Conservation (phyloP, 2,797 vertebrate genomes). For the Falco biarmicus region DNA sequence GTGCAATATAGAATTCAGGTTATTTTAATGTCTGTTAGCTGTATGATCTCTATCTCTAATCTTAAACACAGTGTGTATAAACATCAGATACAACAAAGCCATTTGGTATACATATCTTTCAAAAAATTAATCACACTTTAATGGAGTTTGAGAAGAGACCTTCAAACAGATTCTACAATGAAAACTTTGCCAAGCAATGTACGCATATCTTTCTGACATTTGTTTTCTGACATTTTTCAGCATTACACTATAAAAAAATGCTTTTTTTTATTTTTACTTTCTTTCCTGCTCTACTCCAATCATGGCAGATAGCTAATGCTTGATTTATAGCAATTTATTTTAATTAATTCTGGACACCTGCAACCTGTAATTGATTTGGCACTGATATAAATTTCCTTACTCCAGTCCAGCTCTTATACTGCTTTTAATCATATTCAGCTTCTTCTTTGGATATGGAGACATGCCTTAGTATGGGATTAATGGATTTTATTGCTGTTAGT, state of each 20-base stretch:
- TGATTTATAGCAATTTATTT: slow-evolving; percentile 51
- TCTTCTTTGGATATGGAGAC: neutral
- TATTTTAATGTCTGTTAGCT: neutral
- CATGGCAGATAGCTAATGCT: neutral
- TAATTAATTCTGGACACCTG: slow-evolving; percentile 65
- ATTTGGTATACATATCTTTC: neutral
- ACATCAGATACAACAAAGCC: neutral
- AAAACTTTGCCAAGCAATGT: neutral
- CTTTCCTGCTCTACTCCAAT: neutral
- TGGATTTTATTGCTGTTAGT: neutral
- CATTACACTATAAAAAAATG: neutral
- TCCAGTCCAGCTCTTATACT: neutral
- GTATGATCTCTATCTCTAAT: neutral
- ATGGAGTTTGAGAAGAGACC: neutral
- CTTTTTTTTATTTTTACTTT: neutral
- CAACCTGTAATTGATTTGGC: slow-evolving; percentile 65
- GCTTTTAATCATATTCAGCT: neutral
- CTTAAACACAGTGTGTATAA: neutral
- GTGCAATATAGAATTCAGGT: neutral
- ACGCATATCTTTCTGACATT: neutral
- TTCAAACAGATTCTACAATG: neutral
- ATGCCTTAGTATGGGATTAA: neutral
- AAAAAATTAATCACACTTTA: neutral
- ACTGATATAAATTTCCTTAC: slow-evolving; percentile 22
- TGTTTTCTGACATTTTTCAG: neutral